Evolutionary conservation across 2,888 invertebrate species (phyloP).

Genomic region (Agrochola lychnidis): DNA sequence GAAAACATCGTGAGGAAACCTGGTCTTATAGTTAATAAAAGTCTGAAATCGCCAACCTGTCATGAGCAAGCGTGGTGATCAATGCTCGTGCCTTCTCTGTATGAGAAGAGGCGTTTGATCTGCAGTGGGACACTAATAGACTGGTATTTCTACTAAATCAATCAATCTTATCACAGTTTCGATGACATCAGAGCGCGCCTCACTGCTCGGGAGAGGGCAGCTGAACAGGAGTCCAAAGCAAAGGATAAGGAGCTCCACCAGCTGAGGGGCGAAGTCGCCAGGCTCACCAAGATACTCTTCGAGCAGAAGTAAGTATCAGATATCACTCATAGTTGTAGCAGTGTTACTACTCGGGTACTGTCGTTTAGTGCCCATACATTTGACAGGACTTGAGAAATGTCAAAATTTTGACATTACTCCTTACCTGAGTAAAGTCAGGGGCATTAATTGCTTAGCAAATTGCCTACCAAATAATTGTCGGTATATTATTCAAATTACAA

Average conservation of each 20-base stretch:
- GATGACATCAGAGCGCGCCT: constrained; percentile 87
- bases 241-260: constrained; percentile 83
- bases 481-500: not conserved
- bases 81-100: not conserved
- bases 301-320: constrained; percentile 78
- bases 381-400: not conserved
- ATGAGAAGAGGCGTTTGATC: not conserved
- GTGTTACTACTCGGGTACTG: not conserved
- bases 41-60: not conserved
- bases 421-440: not conserved
- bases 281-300: constrained; percentile 85
- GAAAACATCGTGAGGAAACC: not conserved
- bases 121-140: not conserved
- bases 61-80: not conserved
- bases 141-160: not conserved
- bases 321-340: too few relatives aligned
- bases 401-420: not conserved
- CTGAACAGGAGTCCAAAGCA: constrained; percentile 80
- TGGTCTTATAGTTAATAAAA: too few relatives aligned
- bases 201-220: constrained; percentile 75
- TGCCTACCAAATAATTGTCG: not conserved
- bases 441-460: not conserved
- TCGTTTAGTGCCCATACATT: not conserved
- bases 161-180: constrained; percentile 75
- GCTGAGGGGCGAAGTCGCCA: constrained; percentile 83